Evolutionary conservation across 2,797 vertebrate genomes (phyloP).

Genomic region (Poeciliopsis gracilis): DNA sequence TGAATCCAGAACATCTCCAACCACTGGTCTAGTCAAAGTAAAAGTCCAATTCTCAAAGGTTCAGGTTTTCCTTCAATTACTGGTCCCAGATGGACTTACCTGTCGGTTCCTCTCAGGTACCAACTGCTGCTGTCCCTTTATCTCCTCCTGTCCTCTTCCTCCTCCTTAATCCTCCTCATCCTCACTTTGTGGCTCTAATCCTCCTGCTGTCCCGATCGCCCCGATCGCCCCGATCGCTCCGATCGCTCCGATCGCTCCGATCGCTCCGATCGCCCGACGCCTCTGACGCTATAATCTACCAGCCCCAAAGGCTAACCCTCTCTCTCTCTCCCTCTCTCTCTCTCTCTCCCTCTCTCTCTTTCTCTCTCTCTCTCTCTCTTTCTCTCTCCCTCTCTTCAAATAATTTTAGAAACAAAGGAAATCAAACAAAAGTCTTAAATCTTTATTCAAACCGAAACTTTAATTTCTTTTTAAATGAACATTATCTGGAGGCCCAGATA

Average conservation of each 20-base stretch:
- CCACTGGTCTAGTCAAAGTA: neutral
- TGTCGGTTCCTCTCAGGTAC: neutral
- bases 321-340: neutral
- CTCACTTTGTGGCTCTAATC: constrained; percentile 15
- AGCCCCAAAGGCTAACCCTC: neutral
- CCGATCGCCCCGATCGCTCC: neutral
- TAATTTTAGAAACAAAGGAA: no score
- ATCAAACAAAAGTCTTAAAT: no score
- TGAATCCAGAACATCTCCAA: neutral
- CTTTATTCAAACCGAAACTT: no score
- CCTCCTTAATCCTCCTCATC: constrained; percentile 17
- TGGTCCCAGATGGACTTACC: neutral
- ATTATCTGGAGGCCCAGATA: no score
- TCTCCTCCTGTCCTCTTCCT: constrained; percentile 7
- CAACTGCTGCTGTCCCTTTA: neutral
- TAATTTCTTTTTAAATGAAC: no score
- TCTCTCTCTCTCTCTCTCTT: no score
- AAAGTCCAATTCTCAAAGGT: neutral
- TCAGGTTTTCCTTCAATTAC: no score
- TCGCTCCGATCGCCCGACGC: neutral
- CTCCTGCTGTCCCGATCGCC: neutral
- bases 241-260: neutral
- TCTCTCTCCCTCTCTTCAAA: no score
- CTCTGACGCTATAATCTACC: neutral
- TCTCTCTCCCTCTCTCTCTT: no score